Percentiles rank a stretch among this genome's conserved stretches.
Conservation (phyloP, 92 coral and sea anemone species). For the Palythoa grandis region DNA sequence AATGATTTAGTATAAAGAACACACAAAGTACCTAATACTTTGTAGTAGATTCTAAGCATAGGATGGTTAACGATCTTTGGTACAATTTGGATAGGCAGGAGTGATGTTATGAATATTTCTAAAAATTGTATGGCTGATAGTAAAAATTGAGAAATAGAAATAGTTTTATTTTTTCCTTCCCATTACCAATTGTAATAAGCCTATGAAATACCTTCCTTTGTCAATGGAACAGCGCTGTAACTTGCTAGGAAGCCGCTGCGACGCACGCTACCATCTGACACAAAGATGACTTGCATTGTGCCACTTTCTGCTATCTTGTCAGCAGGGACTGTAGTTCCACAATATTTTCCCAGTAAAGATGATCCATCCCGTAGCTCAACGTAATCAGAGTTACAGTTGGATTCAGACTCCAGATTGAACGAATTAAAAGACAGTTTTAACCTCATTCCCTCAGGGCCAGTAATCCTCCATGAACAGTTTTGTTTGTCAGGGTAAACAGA, state of each 20-base stretch:
- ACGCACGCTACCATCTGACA: neutral
- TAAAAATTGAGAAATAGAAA: no score
- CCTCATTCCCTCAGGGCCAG: constrained; percentile 41
- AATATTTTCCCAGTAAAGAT: constrained; percentile 36
- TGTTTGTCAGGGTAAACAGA: neutral
- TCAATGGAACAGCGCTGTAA: constrained; percentile 12
- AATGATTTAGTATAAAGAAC: no score
- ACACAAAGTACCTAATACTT: no score
- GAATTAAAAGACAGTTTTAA: constrained; percentile 7
- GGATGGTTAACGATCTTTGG: no score
- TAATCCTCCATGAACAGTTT: constrained; percentile 44
- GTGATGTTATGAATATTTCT: no score
- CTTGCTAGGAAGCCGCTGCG: neutral
- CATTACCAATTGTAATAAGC: neutral
- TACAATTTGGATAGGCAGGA: no score
- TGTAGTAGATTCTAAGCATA: no score
- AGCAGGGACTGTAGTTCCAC: constrained; percentile 39
- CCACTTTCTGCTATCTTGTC: constrained; percentile 37
- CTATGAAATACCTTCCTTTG: neutral
- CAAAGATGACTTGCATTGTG: neutral
- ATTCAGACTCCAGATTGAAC: constrained; percentile 29
- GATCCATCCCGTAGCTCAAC: constrained; percentile 57
- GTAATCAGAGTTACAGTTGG: constrained; percentile 44
- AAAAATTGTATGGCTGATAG: no score
- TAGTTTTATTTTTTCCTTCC: neutral